phyloP scores from a whole-genome alignment of 2,797 vertebrate species.

The Xiphophorus birchmanni region DNA sequence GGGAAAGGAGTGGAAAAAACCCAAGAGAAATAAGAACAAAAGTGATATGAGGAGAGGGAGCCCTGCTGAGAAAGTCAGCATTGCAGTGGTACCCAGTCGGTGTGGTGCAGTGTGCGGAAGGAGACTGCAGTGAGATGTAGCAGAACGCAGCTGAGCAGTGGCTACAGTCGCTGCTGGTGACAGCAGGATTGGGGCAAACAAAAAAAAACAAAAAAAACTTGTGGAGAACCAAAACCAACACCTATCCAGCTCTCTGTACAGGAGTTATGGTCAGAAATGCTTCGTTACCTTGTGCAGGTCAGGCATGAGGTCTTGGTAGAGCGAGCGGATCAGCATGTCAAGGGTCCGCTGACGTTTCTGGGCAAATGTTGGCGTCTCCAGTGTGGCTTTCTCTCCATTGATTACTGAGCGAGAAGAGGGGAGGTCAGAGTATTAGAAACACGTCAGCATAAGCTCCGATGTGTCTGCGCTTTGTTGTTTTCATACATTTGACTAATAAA shows the following conservation, averaged over 20 bases:
- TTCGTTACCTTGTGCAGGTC: constrained; percentile 93
- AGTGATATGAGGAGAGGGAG: constrained; percentile 47
- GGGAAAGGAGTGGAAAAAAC: constrained; percentile 7
- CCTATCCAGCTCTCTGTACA: not conserved
- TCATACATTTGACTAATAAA: constrained; percentile 98
- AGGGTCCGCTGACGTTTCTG: constrained; percentile 98
- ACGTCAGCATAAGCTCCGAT: not conserved
- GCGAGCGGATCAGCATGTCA: constrained; percentile 97
- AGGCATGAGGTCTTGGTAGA: constrained; percentile 96
- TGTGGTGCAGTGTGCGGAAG: constrained; percentile 69
- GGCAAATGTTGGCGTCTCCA: constrained; percentile 98
- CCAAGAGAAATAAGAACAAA: constrained; percentile 34
- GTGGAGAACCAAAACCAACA: not conserved
- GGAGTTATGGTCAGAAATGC: not conserved
- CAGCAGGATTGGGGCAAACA: constrained; percentile 17
- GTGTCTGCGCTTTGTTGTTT: not conserved
- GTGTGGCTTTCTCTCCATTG: constrained; percentile 98
- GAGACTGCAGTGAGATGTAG: constrained; percentile 63
- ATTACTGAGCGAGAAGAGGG: constrained; percentile 85
- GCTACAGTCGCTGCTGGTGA: constrained; percentile 40
- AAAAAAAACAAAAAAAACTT: not conserved
- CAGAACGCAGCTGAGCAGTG: constrained; percentile 51
- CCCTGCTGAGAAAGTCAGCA: constrained; percentile 71
- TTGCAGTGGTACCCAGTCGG: constrained; percentile 65
- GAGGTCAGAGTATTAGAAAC: not conserved